Evolutionary conservation across 1,140 invertebrate genomes (phyloP).

Genomic region (Euborellia annulipes): DNA sequence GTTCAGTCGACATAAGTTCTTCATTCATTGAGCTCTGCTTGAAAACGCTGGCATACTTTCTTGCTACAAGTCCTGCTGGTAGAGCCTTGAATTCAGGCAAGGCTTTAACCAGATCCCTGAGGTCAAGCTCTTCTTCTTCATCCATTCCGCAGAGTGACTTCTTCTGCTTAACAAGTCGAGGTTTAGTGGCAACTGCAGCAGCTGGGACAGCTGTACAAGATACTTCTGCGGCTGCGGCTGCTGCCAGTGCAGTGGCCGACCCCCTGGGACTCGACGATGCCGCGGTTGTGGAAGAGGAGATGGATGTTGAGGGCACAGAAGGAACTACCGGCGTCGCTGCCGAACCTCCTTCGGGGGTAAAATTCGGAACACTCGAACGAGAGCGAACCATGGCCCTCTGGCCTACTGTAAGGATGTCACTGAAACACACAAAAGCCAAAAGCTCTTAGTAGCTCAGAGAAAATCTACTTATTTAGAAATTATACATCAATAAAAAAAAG

Average conservation of each 20-base stretch:
- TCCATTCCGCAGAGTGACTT: slow-evolving; percentile 56
- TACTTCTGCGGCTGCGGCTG: slow-evolving; percentile 2
- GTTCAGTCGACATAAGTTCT: slow-evolving; percentile 68
- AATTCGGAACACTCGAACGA: slow-evolving; percentile 53
- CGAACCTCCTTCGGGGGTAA: slow-evolving; percentile 25
- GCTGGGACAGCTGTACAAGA: not conserved
- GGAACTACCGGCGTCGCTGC: not conserved
- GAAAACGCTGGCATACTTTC: slow-evolving; percentile 38
- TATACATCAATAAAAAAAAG: no score
- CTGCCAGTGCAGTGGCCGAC: not conserved
- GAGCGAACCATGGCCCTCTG: slow-evolving; percentile 50
- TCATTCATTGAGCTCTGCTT: slow-evolving; percentile 82
- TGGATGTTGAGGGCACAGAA: slow-evolving; percentile 10
- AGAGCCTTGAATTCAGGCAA: slow-evolving; percentile 39
- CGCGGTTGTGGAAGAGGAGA: slow-evolving; percentile 11
- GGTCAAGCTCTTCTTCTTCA: slow-evolving; percentile 43
- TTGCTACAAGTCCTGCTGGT: not conserved
- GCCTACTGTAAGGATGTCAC: slow-evolving; percentile 49
- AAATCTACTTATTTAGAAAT: no score
- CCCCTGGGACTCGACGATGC: slow-evolving; percentile 2
- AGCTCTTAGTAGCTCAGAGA: no score
- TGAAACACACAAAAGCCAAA: no score
- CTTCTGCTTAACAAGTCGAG: slow-evolving; percentile 62
- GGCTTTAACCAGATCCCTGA: slow-evolving; percentile 40
- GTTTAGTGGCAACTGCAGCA: slow-evolving; percentile 28